phyloP scores from a whole-genome alignment of 2,888 invertebrate genomes.

The Noctua comes region DNA sequence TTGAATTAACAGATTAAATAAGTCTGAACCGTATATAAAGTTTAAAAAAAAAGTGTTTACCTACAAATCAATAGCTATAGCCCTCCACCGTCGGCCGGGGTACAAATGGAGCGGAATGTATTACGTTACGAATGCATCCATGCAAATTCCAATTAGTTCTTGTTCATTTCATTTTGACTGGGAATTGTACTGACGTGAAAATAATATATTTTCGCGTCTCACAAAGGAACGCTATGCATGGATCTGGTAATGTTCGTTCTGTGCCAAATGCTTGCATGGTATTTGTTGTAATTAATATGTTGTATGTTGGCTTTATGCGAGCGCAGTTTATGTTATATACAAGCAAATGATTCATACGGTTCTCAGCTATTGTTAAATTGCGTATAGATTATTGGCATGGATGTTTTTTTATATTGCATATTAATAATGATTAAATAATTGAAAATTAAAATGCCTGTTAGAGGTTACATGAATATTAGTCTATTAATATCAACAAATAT shows the following conservation, averaged over 20 bases:
- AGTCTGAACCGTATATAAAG: neutral
- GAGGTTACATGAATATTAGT: neutral
- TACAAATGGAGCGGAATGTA: slow-evolving; percentile 64
- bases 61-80: slow-evolving; percentile 43
- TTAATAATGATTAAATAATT: neutral
- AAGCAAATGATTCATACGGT: neutral
- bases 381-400: neutral
- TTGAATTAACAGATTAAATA: neutral
- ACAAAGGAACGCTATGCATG: slow-evolving; percentile 40
- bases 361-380: neutral
- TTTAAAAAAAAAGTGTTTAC: slow-evolving; percentile 14
- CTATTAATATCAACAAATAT: neutral
- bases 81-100: slow-evolving; percentile 23
- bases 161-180: slow-evolving; percentile 64
- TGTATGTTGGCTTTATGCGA: slow-evolving; percentile 5
- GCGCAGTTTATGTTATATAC: slow-evolving; percentile 10
- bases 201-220: slow-evolving; percentile 52
- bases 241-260: slow-evolving; percentile 43
- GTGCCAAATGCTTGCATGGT: slow-evolving; percentile 39
- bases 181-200: slow-evolving; percentile 49
- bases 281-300: slow-evolving; percentile 42
- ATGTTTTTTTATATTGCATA: neutral
- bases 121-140: slow-evolving; percentile 60
- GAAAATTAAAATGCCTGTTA: neutral
- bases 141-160: slow-evolving; percentile 66